These are phyloP conservation scores for Lissocephala sabroskyi DNA, from an alignment of 2,888 invertebrate genomes.

Conservation along the genomic window DNA sequence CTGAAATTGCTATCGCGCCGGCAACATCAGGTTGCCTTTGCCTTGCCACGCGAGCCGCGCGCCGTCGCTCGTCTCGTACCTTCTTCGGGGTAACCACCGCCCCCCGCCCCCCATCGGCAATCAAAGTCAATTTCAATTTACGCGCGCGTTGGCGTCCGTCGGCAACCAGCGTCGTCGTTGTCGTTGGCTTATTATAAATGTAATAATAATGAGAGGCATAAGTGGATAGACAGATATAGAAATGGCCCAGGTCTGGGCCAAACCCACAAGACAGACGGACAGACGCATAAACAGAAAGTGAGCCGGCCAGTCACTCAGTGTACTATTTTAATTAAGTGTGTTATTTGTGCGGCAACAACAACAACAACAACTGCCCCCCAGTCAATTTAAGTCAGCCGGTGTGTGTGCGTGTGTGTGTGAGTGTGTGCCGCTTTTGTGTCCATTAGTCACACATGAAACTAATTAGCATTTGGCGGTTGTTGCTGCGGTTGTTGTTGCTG, in stretches of 20 bases:
- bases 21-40: slow-evolving; percentile 6
- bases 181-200: slow-evolving; percentile 42
- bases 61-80: too few species aligned
- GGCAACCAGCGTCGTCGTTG: not conserved
- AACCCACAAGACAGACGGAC: too few species aligned
- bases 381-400: not conserved
- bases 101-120: not conserved
- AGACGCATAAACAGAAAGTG: too few species aligned
- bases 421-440: slow-evolving; percentile 54
- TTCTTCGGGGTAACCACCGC: slow-evolving; percentile 27
- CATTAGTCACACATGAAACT: slow-evolving; percentile 67
- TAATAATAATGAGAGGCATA: slow-evolving; percentile 46
- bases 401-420: slow-evolving; percentile 16
- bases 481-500: too few species aligned
- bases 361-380: slow-evolving; percentile 6
- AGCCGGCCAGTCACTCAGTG: too few species aligned
- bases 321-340: slow-evolving; percentile 66
- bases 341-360: slow-evolving; percentile 27
- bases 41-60: slow-evolving; percentile 2
- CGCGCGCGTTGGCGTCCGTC: slow-evolving; percentile 6
- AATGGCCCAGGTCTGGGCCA: too few species aligned
- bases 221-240: slow-evolving; percentile 32
- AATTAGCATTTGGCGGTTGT: slow-evolving; percentile 65
- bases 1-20: slow-evolving; percentile 29
- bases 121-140: slow-evolving; percentile 41